Base-by-base conservation (phyloP, 1,140 invertebrate genomes). In the Macrostomum lignano region DNA sequence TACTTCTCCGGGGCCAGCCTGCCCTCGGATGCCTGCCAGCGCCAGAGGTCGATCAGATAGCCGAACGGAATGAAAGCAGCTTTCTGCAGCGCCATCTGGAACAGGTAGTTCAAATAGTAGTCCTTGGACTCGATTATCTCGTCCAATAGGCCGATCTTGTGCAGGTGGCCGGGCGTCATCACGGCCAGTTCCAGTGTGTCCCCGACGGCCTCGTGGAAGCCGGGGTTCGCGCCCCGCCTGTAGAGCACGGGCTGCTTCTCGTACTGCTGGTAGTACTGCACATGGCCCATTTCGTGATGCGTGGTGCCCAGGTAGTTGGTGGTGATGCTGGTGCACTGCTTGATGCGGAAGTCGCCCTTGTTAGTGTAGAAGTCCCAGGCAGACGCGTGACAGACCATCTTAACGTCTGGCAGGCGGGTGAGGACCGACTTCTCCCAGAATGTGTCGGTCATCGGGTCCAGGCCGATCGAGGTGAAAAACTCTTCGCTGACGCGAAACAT, bases 351-450 rank as follows among this genome's bases (percentile, higher is more conserved):
- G 48, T 74, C 77, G 40, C 73, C 62, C 31, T 68, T 61, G 47
- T 82, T 78, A 48, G 74, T 81, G n/a, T n/a, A n/a, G 53, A 84
- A 84, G 51, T 84, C 77, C 77, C 77, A 84, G 3, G 77, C 77
- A 68, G 82, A 75, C 0, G 78, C 74, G 46, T 86, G 77, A 44
- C 79, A 88, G 3, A 79, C 70, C 7, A 65, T 48, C 3, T 48
- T 9, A 0, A 70, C 55, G 38, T 76, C 71, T 0, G 35, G 63
- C 49, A 48, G 63, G 38, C 63, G 65, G 29, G 49, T 49, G 7
- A 67, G 39, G 42, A 67, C 58, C 3, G 64, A 65, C 3, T 55
- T 41, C 3, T 60, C 44, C 64, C 63, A 67, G 45, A 67, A 67
- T 17, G 40, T 44, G 17, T 52, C 57, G 0, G 77, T 70, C 71